Base-by-base conservation (phyloP, 2,888 invertebrate genomes). In the Euplagia quadripunctaria region DNA sequence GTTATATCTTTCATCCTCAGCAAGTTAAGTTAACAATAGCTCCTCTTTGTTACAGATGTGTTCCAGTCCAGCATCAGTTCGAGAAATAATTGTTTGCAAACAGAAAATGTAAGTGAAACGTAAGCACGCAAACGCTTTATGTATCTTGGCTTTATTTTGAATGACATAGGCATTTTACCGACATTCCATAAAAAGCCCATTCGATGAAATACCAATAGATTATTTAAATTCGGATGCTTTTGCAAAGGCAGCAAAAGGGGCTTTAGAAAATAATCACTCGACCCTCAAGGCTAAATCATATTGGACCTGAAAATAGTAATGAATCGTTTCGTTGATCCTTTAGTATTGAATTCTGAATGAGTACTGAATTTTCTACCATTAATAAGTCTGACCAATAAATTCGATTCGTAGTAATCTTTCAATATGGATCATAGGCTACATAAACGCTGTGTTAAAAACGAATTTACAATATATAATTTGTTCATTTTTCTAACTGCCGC, bases 41-140 rank as follows among this genome's bases (percentile, higher is more conserved):
- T 65, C 71, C 8, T 69, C n/a, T 55, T 83, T 82, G 82, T 84
- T 84, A n/a, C 82, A 84, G 85, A 70, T 83, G 51, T 67, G 7
- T 64, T 4, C n/a, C 67, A 31, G 65, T 12, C 61, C 31, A 64
- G 41, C 46, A 43, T 16, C 52, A 55, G 69, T 66, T 79, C 72
- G 70, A 9, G 63, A 71, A 76, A 65, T 82, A 77, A 79, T 74
- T 74, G 72, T 74, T 75, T 66, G 64, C 52, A 64, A 70, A 75
- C 76, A 76, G 80, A 86, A 81, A 78, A 86, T 86, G 86, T 86
- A 74, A 86, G 63, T 70, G 8, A 6, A 41, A 31, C 20, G 8
- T 42, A 55, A 14, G 43, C 5, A 42, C 42, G 12, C 20, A 58
- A 41, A n/a, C 41, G 0, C 5, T 16, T 43, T 55, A 17, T 51